Base-by-base conservation (phyloP, 2,888 invertebrate species). In the Colletes collaris region DNA sequence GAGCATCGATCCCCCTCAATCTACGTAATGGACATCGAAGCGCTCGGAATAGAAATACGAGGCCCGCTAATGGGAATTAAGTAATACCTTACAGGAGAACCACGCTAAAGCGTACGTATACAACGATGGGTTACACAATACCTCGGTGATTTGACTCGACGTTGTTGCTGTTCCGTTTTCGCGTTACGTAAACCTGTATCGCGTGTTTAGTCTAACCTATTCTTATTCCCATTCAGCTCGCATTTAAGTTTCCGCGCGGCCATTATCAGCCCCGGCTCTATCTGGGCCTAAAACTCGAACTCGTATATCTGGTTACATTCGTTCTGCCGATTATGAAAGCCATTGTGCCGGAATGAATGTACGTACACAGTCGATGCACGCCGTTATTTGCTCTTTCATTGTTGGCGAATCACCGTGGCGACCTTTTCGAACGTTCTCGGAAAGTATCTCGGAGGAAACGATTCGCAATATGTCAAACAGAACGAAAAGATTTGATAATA, bases 151-250 rank as follows among this genome's bases (percentile, higher is more conserved):
- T 79, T 53, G 58, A 55, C 53, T 65, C 46, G 52, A 8, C 62
- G 64, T 44, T 44, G 75, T 55, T 52, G 70, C 55, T 10, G 52
- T 58, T 55, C 53, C 50, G 68, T 77, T 78, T 65, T 52, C 67
- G 62, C 72, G 71, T 85, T 86, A 86, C 79, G 79, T 73, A 83
- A 85, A 86, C 37, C 62, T 58, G 60, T 67, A 78, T 65, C 56
- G 58, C 52, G 52, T 52, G 66, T 74, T 68, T 70, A 56, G 64
- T 65, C 65, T 65, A 56, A 56, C 52, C 72, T 50, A 74, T 80
- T 77, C 72, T 75, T 77, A 70, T 64, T 49, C 70, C 66, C 69
- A 72, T 76, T 81, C 71, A 76, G 53, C 13, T 53, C 53, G 40
- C 52, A 53, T 53, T 69, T 58, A 60, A 55, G 58, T 69, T 11